A percentile compares a stretch with the other conserved stretches of the same genome.
These are phyloP conservation scores for Takifugu bimaculatus DNA, from an alignment of 2,113 vertebrate genomes.

Conservation along the genomic window DNA sequence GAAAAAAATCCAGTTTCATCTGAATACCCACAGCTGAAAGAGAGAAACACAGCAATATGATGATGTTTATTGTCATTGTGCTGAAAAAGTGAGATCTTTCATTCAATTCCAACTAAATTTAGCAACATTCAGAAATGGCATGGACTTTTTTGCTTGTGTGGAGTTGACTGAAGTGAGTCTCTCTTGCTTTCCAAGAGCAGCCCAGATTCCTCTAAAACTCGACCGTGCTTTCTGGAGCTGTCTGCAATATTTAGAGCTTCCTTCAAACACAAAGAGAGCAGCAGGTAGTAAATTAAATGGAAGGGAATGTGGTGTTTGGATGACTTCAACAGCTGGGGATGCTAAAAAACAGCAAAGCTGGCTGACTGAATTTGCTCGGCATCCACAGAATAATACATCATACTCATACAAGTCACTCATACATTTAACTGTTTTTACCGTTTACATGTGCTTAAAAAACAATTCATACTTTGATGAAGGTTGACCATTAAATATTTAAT, in stretches of 20 bases:
- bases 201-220: conserved; percentile 11
- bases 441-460: too few species aligned
- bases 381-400: too few species aligned
- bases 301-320: conserved; percentile 6
- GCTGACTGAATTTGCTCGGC: too few species aligned
- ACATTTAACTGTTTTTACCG: too few species aligned
- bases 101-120: too few species aligned
- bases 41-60: conserved; percentile 35
- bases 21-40: conserved; percentile 95
- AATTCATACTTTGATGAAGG: background rate
- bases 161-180: conserved; percentile 24
- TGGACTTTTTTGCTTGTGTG: conserved; percentile 8
- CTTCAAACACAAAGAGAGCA: conserved; percentile 11
- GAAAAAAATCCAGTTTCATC: conserved; percentile 99
- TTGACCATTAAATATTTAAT: background rate
- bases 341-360: too few species aligned
- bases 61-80: conserved; percentile 7
- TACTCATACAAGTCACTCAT: too few species aligned
- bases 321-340: conserved; percentile 1
- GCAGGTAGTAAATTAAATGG: conserved; percentile 21
- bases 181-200: conserved; percentile 18
- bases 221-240: conserved; percentile 12
- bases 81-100: background rate
- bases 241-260: conserved; percentile 13
- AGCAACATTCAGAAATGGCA: too few species aligned